Conservation (phyloP, 2,113 vertebrate genomes). For the Toxotes jaculatrix region DNA sequence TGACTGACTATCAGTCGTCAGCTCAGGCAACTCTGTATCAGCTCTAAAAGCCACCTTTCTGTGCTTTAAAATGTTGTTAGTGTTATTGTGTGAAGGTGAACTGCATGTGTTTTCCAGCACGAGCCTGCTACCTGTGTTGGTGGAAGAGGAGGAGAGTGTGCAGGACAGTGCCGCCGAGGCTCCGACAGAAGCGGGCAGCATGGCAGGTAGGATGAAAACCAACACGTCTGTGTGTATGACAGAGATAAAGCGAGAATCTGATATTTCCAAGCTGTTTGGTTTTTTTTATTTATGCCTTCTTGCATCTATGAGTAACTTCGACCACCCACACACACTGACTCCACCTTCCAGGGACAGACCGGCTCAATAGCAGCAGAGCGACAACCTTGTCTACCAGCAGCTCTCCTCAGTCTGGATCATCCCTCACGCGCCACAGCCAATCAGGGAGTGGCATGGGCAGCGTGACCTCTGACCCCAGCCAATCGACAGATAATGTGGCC, state of each 20-base stretch:
- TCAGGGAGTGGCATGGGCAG: constrained; percentile 17
- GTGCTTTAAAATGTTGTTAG: too few relatives aligned
- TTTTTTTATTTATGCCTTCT: constrained; percentile 40
- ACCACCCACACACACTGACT: constrained; percentile 43
- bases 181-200: constrained; percentile 21
- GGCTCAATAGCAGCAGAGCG: constrained; percentile 2
- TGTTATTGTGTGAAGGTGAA: not conserved
- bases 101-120: constrained; percentile 60
- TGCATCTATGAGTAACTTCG: constrained; percentile 24
- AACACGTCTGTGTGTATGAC: not conserved
- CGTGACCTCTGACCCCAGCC: constrained; percentile 54
- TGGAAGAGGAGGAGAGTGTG: constrained; percentile 78
- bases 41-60: not conserved
- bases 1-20: not conserved
- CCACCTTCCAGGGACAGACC: constrained; percentile 47
- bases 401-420: constrained; percentile 23
- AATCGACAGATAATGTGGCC: constrained; percentile 23
- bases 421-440: constrained; percentile 34
- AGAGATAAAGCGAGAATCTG: not conserved
- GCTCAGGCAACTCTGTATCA: rapidly evolving
- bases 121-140: constrained; percentile 77
- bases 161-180: constrained; percentile 57
- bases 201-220: constrained; percentile 69
- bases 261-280: not conserved
- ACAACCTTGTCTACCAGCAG: constrained; percentile 14